Evolutionary conservation across 2,888 invertebrate species (phyloP).

Genomic region (Enoplolaimus lenunculus): DNA sequence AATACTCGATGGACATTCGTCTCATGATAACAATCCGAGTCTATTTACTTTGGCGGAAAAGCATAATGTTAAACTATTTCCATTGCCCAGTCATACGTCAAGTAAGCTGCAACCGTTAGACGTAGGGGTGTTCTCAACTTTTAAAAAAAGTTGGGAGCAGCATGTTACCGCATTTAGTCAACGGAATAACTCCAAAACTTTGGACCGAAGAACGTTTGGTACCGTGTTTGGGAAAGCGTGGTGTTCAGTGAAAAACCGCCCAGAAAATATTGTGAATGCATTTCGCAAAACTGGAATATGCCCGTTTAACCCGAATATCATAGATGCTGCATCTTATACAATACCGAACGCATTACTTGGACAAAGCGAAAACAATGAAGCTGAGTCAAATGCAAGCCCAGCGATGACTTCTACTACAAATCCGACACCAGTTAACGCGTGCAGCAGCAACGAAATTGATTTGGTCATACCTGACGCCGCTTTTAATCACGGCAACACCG

Average conservation of each 20-base stretch:
- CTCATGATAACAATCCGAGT: background rate
- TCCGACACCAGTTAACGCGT: no score
- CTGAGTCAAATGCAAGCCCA: no score
- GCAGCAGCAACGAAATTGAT: no score
- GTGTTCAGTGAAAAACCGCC: background rate
- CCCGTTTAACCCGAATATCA: background rate
- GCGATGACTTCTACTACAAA: no score
- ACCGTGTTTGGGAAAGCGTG: background rate
- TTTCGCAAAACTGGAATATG: background rate
- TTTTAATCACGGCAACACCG: no score
- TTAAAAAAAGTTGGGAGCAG: background rate
- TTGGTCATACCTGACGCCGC: no score
- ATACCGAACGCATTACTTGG: background rate
- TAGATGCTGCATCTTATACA: background rate
- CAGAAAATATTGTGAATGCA: background rate
- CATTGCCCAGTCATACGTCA: background rate
- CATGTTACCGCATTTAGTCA: no score
- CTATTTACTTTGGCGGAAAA: background rate
- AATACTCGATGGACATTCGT: background rate
- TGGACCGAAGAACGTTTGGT: background rate
- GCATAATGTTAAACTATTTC: background rate
- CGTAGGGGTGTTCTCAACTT: background rate
- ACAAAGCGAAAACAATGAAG: no score
- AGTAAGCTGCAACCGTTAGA: slow-evolving; percentile 7
- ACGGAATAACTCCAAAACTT: no score